Percentiles rank a stretch among this genome's conserved stretches.
phyloP scores from a whole-genome alignment of 2,113 vertebrate species.

The Balaenoptera acutorostrata region DNA sequence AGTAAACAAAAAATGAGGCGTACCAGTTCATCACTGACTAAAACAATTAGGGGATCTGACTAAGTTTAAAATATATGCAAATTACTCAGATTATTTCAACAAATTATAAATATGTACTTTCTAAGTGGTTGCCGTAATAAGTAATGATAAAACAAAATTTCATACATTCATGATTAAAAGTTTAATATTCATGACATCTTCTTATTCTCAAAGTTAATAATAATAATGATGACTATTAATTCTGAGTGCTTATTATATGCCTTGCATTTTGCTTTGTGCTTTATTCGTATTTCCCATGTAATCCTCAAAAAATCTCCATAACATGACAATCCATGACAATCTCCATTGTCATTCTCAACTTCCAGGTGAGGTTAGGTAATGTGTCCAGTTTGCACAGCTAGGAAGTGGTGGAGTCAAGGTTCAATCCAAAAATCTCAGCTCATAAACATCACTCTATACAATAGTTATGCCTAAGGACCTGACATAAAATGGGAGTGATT shows the following conservation, averaged over 20 bases:
- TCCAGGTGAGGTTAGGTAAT: background rate
- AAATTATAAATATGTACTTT: background rate
- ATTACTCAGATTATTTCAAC: background rate
- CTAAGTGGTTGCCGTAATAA: background rate
- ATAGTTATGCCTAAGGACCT: background rate
- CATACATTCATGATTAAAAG: background rate
- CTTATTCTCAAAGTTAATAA: background rate
- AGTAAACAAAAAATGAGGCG: background rate
- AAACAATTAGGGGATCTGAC: background rate
- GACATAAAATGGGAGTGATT: background rate
- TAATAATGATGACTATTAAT: background rate
- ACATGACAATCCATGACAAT: background rate
- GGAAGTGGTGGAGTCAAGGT: background rate
- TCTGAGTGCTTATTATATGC: background rate
- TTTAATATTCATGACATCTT: background rate
- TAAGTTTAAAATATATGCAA: background rate
- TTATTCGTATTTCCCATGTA: background rate
- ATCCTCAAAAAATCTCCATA: background rate
- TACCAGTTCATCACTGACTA: background rate
- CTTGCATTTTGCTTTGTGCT: background rate
- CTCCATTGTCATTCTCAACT: background rate
- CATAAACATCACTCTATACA: background rate
- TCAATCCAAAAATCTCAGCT: constrained; percentile 14
- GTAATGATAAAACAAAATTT: background rate
- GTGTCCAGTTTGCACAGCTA: background rate